Conservation (phyloP, 2,113 vertebrate genomes). For the Isurus oxyrinchus region DNA sequence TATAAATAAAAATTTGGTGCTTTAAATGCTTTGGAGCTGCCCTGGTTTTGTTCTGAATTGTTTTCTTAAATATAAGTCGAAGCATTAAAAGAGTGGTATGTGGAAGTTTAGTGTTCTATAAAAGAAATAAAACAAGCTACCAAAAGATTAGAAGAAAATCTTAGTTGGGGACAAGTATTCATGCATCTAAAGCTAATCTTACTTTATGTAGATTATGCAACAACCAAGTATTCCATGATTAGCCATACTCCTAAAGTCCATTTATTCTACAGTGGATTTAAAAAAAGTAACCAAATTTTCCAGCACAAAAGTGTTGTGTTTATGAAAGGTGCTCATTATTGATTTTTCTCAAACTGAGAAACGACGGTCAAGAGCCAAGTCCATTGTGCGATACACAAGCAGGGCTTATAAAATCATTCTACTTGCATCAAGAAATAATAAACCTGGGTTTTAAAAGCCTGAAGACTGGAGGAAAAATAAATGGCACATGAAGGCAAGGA, state of each 20-base stretch:
- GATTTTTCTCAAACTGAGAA: neutral
- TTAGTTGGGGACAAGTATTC: neutral
- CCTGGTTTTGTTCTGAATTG: neutral
- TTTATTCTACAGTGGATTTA: neutral
- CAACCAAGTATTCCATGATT: neutral
- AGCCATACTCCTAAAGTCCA: neutral
- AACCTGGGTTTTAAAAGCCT: neutral
- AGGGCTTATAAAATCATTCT: neutral
- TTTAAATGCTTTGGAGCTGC: neutral
- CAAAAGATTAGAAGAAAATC: neutral
- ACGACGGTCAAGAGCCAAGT: neutral
- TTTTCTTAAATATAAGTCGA: neutral
- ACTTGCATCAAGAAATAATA: neutral
- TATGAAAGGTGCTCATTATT: neutral
- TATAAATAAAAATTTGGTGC: neutral
- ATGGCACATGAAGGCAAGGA: neutral
- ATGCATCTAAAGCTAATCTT: neutral
- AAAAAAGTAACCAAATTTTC: neutral
- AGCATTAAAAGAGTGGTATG: neutral
- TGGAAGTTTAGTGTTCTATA: neutral
- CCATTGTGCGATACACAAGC: neutral
- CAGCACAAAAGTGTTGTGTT: neutral
- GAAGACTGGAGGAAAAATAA: neutral
- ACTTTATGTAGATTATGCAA: neutral
- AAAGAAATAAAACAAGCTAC: neutral